Conservation (phyloP, 2,797 vertebrate species). For the Epinephelus coioides region DNA sequence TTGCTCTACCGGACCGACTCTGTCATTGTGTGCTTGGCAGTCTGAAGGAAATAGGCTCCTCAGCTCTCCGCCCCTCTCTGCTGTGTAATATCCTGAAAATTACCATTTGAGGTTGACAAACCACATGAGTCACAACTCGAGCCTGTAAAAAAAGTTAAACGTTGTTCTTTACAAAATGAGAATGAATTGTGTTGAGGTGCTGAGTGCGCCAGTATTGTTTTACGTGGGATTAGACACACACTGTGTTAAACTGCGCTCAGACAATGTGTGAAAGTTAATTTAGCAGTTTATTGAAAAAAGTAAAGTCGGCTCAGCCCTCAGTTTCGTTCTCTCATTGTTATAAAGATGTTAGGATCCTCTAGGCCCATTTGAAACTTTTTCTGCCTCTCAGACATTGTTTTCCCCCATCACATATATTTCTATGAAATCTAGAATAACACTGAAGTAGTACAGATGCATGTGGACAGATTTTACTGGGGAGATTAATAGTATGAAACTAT, state of each 20-base stretch:
- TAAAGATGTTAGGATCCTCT: not conserved
- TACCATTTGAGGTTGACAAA: conserved; percentile 51
- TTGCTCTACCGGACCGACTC: conserved; percentile 63
- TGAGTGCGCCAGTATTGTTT: not conserved
- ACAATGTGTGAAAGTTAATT: not conserved
- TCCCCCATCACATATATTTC: not conserved
- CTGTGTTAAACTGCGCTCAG: not conserved
- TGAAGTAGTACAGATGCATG: not conserved
- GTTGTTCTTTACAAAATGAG: not conserved
- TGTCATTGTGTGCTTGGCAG: conserved; percentile 58
- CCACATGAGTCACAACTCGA: conserved; percentile 58
- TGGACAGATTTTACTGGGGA: not conserved
- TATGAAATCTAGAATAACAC: not conserved
- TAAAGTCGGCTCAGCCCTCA: not conserved
- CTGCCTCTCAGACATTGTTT: not conserved
- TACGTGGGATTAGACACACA: not conserved
- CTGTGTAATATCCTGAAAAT: conserved; percentile 76
- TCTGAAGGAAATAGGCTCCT: conserved; percentile 52
- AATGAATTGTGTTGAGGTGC: not conserved
- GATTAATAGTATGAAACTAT: not conserved
- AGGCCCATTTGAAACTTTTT: not conserved
- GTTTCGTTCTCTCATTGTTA: no score
- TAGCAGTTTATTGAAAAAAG: not conserved
- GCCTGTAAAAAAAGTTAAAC: conserved; percentile 11
- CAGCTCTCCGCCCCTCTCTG: conserved; percentile 74